Percentiles rank a stretch among this genome's conserved stretches.
phyloP scores from a whole-genome alignment of 2,888 invertebrate genomes.

The Melieria picta region DNA sequence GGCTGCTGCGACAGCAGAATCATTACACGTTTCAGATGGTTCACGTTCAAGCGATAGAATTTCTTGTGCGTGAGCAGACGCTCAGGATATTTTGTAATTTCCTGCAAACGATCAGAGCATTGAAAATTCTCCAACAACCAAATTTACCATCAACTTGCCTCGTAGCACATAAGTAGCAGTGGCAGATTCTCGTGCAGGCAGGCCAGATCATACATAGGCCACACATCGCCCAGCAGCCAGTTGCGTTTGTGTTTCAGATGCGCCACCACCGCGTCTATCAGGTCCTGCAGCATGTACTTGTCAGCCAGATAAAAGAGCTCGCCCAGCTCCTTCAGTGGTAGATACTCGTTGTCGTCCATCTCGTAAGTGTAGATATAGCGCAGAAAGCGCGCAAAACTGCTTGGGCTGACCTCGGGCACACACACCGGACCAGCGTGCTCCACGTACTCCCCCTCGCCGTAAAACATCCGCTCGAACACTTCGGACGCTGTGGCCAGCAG shows the following conservation, averaged over 20 bases:
- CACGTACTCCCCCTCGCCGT: slow-evolving; percentile 34
- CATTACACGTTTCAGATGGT: slow-evolving; percentile 44
- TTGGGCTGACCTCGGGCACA: slow-evolving; percentile 46
- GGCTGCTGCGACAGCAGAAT: slow-evolving; percentile 36
- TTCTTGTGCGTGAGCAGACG: slow-evolving; percentile 39
- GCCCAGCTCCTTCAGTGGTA: slow-evolving; percentile 13
- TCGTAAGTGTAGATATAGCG: slow-evolving; percentile 50
- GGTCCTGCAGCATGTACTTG: slow-evolving; percentile 47
- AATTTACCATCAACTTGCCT: slow-evolving; percentile 16
- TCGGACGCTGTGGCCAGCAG: slow-evolving; percentile 47
- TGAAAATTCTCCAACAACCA: background rate
- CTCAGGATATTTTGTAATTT: slow-evolving; percentile 42
- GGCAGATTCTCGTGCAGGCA: slow-evolving; percentile 39
- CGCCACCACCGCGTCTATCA: slow-evolving; percentile 42
- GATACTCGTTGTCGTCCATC: slow-evolving; percentile 30
- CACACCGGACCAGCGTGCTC: slow-evolving; percentile 37
- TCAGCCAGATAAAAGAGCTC: slow-evolving; percentile 45
- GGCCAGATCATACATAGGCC: slow-evolving; percentile 48
- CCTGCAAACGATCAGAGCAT: slow-evolving; percentile 29
- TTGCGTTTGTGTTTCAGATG: slow-evolving; percentile 40
- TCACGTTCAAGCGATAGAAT: slow-evolving; percentile 41
- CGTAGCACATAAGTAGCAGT: slow-evolving; percentile 23
- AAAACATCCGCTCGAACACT: slow-evolving; percentile 45
- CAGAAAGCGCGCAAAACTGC: slow-evolving; percentile 46
- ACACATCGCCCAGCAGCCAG: slow-evolving; percentile 44